phyloP scores from a whole-genome alignment of 1,140 invertebrate species.

The Mylabris phalerata region DNA sequence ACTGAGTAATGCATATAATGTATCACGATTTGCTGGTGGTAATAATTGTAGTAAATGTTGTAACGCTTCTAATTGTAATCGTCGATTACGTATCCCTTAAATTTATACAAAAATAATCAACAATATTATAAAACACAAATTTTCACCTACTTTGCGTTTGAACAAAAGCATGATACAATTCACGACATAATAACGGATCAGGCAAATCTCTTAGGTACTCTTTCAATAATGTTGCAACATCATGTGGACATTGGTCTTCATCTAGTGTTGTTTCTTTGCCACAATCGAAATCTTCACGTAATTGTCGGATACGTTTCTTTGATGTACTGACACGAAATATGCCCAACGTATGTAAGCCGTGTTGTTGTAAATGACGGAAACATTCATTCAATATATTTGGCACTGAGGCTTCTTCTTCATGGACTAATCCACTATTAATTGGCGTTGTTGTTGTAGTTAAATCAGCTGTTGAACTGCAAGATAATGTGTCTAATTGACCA shows the following conservation, averaged over 20 bases:
- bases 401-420: slow-evolving; percentile 46
- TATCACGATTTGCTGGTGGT: slow-evolving; percentile 80
- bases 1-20: slow-evolving; percentile 69
- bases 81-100: slow-evolving; percentile 70
- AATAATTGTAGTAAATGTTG: slow-evolving; percentile 78
- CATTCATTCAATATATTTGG: slow-evolving; percentile 71
- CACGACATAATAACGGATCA: slow-evolving; percentile 82
- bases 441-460: slow-evolving; percentile 31
- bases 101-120: not conserved
- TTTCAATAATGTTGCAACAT: slow-evolving; percentile 87
- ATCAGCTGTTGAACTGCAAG: slow-evolving; percentile 34
- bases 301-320: slow-evolving; percentile 85
- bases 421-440: slow-evolving; percentile 9
- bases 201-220: slow-evolving; percentile 90
- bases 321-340: slow-evolving; percentile 86
- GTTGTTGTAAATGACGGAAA: slow-evolving; percentile 68
- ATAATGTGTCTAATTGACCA: slow-evolving; percentile 46
- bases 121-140: not conserved
- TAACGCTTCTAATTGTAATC: slow-evolving; percentile 73
- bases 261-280: slow-evolving; percentile 71
- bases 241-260: slow-evolving; percentile 79
- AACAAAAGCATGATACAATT: slow-evolving; percentile 83
- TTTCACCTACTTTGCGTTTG: slow-evolving; percentile 72
- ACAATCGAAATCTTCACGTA: slow-evolving; percentile 84
- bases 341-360: slow-evolving; percentile 75